Evolutionary conservation across 1,140 invertebrate species (phyloP), one percentile per base, ranked within the genome.

Genomic region (Hesperophylax magnus): DNA sequence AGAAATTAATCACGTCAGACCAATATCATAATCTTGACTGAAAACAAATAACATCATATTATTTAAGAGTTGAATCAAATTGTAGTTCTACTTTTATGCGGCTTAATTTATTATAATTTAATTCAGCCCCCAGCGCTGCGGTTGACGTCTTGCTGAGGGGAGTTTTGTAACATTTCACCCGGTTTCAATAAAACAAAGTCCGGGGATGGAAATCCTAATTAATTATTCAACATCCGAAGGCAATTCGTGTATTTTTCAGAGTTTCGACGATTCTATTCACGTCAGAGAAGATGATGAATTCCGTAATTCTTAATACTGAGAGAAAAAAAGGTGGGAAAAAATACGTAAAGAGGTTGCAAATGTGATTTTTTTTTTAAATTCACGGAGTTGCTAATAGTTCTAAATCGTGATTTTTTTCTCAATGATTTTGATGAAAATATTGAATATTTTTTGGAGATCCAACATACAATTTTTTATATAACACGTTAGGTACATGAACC

Each of bases 191-290:
- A 65, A 65, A 65, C 24, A 65, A 24, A 24, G 27, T 31, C 22
- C 9, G 24, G 15, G 27, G 17, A 65, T 24, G 61, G 27, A 65
- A 31, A 6, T 11, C 22, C 20, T 65, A 65, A 65, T 65, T 65
- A 65, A 65, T 65, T 65, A 65, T 65, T 65, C 61, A 65, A 14
- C 22, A 27, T 65, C 61, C 27, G 15, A 65, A 65, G 27, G 61
- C 61, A 65, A 65, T 65, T 17, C 27, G 61, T 31, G 22, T 65
- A 27, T 65, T 65, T 65, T 24, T 65, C 56, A 18, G 6, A 60
- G 18, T 9, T 20, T 22, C 56, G 56, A 17, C 56, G 78, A 82
- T 82, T 82, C 81, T 82, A 76, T 82, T 82, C 77, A 79, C 78
- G 80, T 71, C 53, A 39, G 15, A 24, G 69, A 60, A 60, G 56